Percentiles rank a stretch among this genome's conserved stretches.
Conservation (phyloP, 2,113 vertebrate genomes). For the Rafetus swinhoei region DNA sequence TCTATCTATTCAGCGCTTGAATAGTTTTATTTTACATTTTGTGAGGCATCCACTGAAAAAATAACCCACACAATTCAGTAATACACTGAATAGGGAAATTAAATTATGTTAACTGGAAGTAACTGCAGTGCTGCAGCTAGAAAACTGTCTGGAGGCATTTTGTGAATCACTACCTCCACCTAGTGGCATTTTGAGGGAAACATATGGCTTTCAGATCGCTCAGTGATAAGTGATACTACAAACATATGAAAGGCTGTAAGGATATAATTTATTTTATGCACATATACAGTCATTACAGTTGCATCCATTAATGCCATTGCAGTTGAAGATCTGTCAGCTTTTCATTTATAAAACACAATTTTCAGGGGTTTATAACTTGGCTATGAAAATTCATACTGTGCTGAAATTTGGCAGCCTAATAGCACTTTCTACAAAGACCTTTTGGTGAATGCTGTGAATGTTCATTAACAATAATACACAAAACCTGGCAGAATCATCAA, state of each 20-base stretch:
- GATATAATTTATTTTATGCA: neutral
- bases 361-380: slow-evolving; percentile 46
- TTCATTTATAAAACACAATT: slow-evolving; percentile 38
- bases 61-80: neutral
- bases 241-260: neutral
- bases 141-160: neutral
- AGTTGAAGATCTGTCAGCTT: slow-evolving; percentile 26
- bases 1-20: neutral
- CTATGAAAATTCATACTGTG: slow-evolving; percentile 35
- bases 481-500: slow-evolving; percentile 50
- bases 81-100: neutral
- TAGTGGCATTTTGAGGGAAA: slow-evolving; percentile 75
- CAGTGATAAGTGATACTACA: fast-evolving
- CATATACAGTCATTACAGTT: neutral
- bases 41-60: neutral
- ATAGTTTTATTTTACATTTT: slow-evolving; percentile 44
- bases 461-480: slow-evolving; percentile 41
- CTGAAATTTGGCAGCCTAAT: slow-evolving; percentile 34
- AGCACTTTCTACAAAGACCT: slow-evolving; percentile 27
- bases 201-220: neutral
- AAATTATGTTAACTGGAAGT: neutral
- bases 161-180: slow-evolving; percentile 81
- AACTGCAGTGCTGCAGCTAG: neutral
- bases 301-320: slow-evolving; percentile 16
- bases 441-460: neutral